phyloP scores from a whole-genome alignment of 2,113 vertebrate species.

The Petroica traversi region DNA sequence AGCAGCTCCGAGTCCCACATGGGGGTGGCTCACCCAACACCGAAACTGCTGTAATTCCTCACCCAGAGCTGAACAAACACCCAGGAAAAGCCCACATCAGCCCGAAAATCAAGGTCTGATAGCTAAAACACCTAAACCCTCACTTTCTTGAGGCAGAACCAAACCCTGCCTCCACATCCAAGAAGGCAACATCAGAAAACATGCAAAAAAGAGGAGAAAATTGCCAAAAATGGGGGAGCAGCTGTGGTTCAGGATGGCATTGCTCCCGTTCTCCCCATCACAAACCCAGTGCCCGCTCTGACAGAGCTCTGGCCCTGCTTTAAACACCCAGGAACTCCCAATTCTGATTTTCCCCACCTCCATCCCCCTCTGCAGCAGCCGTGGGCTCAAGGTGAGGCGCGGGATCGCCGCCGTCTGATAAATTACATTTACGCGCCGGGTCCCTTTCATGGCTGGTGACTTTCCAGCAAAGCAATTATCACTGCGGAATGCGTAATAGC shows the following conservation, averaged over 20 bases:
- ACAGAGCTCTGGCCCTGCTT: not conserved
- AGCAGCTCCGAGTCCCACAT: not conserved
- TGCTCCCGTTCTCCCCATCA: fast-evolving
- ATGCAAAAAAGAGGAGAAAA: not conserved
- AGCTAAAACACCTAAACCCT: not conserved
- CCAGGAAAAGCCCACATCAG: fast-evolving
- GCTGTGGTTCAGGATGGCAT: not conserved
- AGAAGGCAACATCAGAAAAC: not conserved
- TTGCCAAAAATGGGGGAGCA: not conserved
- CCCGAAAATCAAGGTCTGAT: not conserved
- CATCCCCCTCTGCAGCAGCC: not conserved
- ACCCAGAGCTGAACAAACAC: not conserved
- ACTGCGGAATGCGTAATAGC: slow-evolving; percentile 97
- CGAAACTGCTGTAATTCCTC: not conserved
- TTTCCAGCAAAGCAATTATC: slow-evolving; percentile 99
- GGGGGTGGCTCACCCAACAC: not conserved
- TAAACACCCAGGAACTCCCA: not conserved
- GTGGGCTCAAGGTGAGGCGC: slow-evolving; percentile 87
- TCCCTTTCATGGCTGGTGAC: slow-evolving; percentile 94
- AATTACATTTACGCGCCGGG: slow-evolving; percentile 83
- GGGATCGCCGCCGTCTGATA: slow-evolving; percentile 82
- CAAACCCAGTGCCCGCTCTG: not conserved
- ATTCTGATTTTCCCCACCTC: not conserved
- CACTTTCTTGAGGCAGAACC: not conserved
- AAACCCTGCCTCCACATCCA: not conserved